These are phyloP conservation scores for Brachionus manjavacas DNA, from an alignment of 1,140 invertebrate species.

Conservation along the genomic window DNA sequence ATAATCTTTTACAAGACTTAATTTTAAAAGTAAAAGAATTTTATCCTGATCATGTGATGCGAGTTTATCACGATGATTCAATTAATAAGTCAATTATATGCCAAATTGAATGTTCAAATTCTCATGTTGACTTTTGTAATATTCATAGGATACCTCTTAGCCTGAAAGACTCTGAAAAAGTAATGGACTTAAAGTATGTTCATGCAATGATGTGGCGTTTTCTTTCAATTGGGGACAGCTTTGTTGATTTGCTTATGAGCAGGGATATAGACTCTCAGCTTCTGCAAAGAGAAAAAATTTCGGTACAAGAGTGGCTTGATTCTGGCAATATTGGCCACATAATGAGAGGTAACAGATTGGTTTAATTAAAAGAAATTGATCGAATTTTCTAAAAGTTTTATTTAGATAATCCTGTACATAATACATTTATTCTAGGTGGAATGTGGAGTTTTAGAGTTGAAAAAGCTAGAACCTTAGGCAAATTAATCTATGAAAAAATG, in stretches of 20 bases:
- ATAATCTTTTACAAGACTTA: background rate
- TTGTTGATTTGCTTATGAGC: background rate
- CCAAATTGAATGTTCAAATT: background rate
- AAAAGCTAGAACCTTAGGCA: background rate
- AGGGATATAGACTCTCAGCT: conserved; percentile 5
- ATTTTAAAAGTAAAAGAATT: background rate
- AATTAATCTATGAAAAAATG: background rate
- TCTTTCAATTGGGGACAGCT: background rate
- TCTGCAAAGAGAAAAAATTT: background rate
- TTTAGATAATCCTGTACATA: background rate
- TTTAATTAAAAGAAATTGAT: background rate
- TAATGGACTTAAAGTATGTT: background rate
- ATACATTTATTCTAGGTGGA: background rate
- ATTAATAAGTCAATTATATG: background rate
- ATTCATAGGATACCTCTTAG: background rate
- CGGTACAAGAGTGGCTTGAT: background rate
- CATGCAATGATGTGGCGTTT: background rate
- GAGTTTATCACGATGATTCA: background rate
- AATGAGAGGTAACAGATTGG: background rate
- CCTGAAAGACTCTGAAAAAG: background rate
- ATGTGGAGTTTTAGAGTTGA: background rate
- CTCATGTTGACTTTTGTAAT: background rate
- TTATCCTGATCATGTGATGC: background rate
- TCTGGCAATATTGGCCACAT: background rate
- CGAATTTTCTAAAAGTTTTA: background rate